Evolutionary conservation across 2,797 vertebrate species (phyloP).

Genomic region (Sebastes alutus): DNA sequence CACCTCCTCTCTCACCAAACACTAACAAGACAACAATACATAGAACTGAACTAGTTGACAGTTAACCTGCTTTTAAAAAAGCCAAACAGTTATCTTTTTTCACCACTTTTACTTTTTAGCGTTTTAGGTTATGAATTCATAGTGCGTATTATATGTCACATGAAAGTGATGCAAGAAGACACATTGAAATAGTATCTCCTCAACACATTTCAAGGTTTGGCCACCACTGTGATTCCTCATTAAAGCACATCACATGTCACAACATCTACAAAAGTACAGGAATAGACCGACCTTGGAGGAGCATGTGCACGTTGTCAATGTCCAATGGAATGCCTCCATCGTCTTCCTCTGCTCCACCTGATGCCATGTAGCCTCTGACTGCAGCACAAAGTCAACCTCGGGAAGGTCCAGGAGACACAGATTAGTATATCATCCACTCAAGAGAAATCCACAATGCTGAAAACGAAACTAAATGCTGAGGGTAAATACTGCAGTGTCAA

Average conservation of each 20-base stretch:
- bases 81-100: too few species aligned
- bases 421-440: not conserved
- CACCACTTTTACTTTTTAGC: not conserved
- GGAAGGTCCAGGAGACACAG: not conserved
- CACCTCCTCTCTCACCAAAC: not conserved
- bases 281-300: constrained; percentile 88
- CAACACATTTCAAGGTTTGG: not conserved
- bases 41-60: not conserved
- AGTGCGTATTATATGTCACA: not conserved
- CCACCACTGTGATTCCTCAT: not conserved
- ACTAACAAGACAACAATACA: not conserved
- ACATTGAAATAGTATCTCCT: not conserved
- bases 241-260: constrained; percentile 10
- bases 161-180: not conserved
- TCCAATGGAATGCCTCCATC: constrained; percentile 81
- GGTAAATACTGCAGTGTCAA: not conserved
- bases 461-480: not conserved
- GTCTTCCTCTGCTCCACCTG: constrained; percentile 60
- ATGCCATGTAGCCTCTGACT: constrained; percentile 80
- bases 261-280: constrained; percentile 11
- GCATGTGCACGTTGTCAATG: constrained; percentile 87
- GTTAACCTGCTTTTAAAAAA: not conserved
- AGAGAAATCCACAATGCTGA: not conserved
- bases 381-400: not conserved
- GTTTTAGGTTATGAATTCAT: not conserved